Evolutionary conservation across 2,113 vertebrate species (phyloP).

Genomic region (Dolichallabes microphthalmus): DNA sequence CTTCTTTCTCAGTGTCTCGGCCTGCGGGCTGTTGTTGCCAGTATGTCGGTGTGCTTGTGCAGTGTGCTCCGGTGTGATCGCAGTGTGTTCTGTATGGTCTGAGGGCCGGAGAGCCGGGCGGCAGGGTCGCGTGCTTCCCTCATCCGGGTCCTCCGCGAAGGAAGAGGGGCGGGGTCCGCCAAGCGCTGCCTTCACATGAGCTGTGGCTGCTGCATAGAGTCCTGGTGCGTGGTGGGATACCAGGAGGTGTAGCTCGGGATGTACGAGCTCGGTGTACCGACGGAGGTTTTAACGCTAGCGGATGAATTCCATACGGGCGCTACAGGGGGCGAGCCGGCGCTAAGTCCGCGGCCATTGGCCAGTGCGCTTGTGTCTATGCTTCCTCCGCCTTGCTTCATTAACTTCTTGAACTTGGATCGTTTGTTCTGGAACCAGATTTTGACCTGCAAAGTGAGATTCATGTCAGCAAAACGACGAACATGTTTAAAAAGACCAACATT

Average conservation of each 20-base stretch:
- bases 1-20: constrained; percentile 64
- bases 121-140: constrained; percentile 63
- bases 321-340: constrained; percentile 84
- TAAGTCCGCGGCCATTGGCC: constrained; percentile 86
- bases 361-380: constrained; percentile 84
- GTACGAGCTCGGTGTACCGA: constrained; percentile 86
- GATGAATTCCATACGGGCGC: constrained; percentile 91
- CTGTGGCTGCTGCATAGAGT: constrained; percentile 98
- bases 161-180: constrained; percentile 52
- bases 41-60: constrained; percentile 65
- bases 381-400: constrained; percentile 92
- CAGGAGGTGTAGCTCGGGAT: constrained; percentile 98
- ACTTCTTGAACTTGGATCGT: constrained; percentile 94
- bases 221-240: constrained; percentile 96
- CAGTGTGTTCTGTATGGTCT: constrained; percentile 24
- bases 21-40: constrained; percentile 66
- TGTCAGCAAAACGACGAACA: constrained; percentile 25
- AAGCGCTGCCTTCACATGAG: constrained; percentile 85
- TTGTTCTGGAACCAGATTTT: constrained; percentile 98
- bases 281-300: constrained; percentile 84
- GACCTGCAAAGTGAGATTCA: constrained; percentile 70
- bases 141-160: constrained; percentile 55
- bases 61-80: constrained; percentile 65
- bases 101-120: constrained; percentile 61
- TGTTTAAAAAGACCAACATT: neutral